Evolutionary conservation across 2,888 invertebrate species (phyloP), one percentile per base, ranked within the genome.

Genomic region (Crioceris asparagi): DNA sequence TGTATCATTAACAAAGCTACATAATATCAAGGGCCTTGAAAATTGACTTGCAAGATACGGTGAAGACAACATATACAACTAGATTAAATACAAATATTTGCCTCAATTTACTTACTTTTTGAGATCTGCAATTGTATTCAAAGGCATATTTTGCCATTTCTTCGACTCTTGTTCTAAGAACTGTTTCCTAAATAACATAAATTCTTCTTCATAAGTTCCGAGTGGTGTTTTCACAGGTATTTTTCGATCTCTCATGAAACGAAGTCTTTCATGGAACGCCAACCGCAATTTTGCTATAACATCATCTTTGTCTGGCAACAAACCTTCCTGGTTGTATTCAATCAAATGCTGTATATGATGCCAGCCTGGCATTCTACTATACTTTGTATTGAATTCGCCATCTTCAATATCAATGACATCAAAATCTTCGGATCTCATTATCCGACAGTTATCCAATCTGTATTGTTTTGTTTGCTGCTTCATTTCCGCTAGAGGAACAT

Each of bases 71-170:
- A n/a, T n/a, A n/a, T n/a, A n/a, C n/a, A n/a, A n/a, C n/a, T n/a
- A n/a, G n/a, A n/a, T n/a, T n/a, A n/a, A n/a, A n/a, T n/a, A n/a
- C n/a, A n/a, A n/a, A n/a, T n/a, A n/a, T n/a, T n/a, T n/a, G n/a
- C n/a, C n/a, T n/a, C n/a, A n/a, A n/a, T n/a, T n/a, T n/a, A n/a
- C 31, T 29, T 44, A 43, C 27, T 32, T 46, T 11, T 34, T 43
- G 10, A 51, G 38, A 25, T 53, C 51, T 17, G 45, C 47, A 7
- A 45, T 37, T 7, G 44, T 48, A 15, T 45, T 36, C 15, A 51
- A 44, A 14, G 53, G 51, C 49, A 51, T 49, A 19, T 51, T 51
- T 35, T 53, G 51, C 41, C 51, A 50, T 32, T 47, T 48, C 18
- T 48, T 47, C 3, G 41, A 40, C 37, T 51, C 53, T 23, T 40